Conservation (phyloP, 2,113 vertebrate genomes). For the Ochotona princeps region DNA sequence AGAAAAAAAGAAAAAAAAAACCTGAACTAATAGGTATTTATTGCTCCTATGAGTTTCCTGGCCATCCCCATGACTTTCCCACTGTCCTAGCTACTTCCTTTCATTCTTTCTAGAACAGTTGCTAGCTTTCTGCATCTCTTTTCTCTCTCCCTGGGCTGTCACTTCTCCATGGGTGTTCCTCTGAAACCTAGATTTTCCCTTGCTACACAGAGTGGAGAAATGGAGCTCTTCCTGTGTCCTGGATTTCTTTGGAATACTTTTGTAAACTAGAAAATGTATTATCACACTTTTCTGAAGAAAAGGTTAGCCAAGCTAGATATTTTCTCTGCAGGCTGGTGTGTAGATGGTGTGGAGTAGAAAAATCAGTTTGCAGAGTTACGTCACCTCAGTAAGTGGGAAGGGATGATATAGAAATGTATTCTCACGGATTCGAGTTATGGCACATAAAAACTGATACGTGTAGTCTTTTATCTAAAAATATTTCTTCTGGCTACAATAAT, state of each 20-base stretch:
- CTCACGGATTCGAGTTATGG: not conserved
- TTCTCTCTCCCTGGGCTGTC: not conserved
- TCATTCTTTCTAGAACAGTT: not conserved
- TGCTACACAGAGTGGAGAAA: not conserved
- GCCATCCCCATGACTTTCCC: not conserved
- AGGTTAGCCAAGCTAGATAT: not conserved
- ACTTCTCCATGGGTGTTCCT: not conserved
- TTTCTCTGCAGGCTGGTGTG: not conserved
- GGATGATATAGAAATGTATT: not conserved
- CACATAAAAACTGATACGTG: not conserved
- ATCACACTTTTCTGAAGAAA: not conserved
- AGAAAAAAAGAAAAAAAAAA: too few species aligned
- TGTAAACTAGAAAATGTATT: not conserved
- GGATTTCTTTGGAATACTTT: slow-evolving; percentile 4
- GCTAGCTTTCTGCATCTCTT: not conserved
- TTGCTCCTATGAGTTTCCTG: not conserved
- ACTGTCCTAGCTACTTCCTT: not conserved
- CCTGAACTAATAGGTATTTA: too few species aligned
- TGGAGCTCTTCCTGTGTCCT: not conserved
- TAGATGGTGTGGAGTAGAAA: not conserved
- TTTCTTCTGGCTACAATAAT: not conserved
- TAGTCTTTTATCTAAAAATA: slow-evolving; percentile 7
- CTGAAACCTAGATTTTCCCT: slow-evolving; percentile 11
- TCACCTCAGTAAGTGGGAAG: not conserved
- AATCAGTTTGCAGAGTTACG: not conserved